Base-by-base conservation (phyloP, 2,113 vertebrate genomes). In the Corapipo altera region DNA sequence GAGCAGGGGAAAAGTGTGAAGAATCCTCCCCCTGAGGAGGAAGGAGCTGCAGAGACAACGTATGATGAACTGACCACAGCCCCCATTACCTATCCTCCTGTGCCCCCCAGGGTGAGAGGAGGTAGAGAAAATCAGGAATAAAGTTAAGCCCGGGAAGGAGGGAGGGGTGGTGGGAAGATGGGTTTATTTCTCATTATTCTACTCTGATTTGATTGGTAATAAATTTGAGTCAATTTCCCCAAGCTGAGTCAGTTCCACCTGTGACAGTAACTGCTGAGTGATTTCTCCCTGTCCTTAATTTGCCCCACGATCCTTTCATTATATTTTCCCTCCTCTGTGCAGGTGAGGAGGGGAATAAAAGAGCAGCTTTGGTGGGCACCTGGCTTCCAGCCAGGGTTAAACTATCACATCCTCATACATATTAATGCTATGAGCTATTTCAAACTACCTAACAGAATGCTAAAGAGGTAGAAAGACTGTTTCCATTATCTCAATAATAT, bases 41-140 rank as follows among this genome's bases (percentile, higher is more conserved):
- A 33, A 39, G 35, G 33, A 58, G 28, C 20, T 9, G 44, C 33
- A 66, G 37, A 66, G 6, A 12, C 21, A 44, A 6, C 0, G 0
- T 33, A 30, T 11, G 19, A 37, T n/a, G 14, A 72, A 26, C 51
- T 22, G 44, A 46, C 6, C 1, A 0, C 15, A 39, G 15, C 6
- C 5, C 23, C 11, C 10, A 3, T 73, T 79, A 11, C 32, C 19
- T 39, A 11, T n/a, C 9, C 14, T 8, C 6, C 17, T 39, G n/a
- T 15, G 33, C 30, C 0, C 0, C 17, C 52, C 61, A 30, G 26
- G 8, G 18, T 30, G 18, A 24, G 24, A 51, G 28, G 20, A 59
- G 4, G 6, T 14, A 23, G 32, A 41, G 30, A 52, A 72, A n/a
- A 27, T 27, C 6, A 2, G 39, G 59, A 66, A 26, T 23, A 12